Percentiles rank a stretch among this genome's conserved stretches.
These are phyloP conservation scores for Porites divaricata DNA, from an alignment of 92 coral and sea anemone genomes.

Conservation along the genomic window DNA sequence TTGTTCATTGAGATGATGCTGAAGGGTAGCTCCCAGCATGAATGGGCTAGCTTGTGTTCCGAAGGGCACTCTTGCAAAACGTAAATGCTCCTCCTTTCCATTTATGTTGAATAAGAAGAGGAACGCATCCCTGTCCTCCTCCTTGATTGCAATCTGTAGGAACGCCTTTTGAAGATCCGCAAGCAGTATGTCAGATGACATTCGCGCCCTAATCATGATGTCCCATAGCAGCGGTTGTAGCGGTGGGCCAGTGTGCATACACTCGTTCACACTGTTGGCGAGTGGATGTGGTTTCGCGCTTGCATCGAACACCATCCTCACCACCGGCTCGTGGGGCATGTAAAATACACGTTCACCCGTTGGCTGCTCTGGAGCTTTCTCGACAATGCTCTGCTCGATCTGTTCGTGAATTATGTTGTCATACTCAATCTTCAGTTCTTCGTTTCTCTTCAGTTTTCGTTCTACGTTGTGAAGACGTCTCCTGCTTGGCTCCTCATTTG, in stretches of 20 bases:
- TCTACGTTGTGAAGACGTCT: no score
- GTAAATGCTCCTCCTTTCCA: slow-evolving; percentile 53
- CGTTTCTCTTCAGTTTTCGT: no score
- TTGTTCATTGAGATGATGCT: slow-evolving; percentile 62
- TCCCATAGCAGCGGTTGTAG: slow-evolving; percentile 73
- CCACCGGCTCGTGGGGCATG: no score
- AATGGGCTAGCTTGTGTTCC: slow-evolving; percentile 73
- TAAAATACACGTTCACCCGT: background rate
- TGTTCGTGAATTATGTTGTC: no score
- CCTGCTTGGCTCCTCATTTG: no score
- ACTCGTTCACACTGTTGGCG: slow-evolving; percentile 64
- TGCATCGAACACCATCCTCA: no score
- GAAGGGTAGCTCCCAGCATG: slow-evolving; percentile 68
- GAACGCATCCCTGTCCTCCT: slow-evolving; percentile 60
- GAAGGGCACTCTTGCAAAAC: slow-evolving; percentile 63
- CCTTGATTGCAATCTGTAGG: slow-evolving; percentile 43
- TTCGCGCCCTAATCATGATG: slow-evolving; percentile 66
- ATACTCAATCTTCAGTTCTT: no score
- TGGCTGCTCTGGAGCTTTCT: no score
- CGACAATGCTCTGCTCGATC: no score
- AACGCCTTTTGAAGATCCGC: slow-evolving; percentile 68
- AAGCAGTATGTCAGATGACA: slow-evolving; percentile 55
- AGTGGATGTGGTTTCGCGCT: no score
- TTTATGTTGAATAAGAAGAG: slow-evolving; percentile 51
- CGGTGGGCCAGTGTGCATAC: slow-evolving; percentile 72